Percentiles rank a stretch among this genome's conserved stretches.
Conservation (phyloP, 1,140 invertebrate genomes). For the Chironomus tepperi region DNA sequence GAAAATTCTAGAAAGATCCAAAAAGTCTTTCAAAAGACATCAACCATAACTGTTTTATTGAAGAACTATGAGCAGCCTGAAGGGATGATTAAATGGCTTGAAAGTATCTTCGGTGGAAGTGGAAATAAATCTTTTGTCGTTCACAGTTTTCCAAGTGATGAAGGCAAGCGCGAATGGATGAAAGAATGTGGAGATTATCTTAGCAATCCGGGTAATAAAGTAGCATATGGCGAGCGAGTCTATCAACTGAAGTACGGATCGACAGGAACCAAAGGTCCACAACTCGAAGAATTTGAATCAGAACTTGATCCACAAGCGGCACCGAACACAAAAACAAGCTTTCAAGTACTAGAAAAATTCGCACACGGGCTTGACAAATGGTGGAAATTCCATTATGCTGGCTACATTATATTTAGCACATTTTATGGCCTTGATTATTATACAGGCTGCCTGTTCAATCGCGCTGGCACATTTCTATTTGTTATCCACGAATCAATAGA, state of each 20-base stretch:
- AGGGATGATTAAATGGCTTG: background rate
- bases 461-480: background rate
- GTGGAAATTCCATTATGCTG: background rate
- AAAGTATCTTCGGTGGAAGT: background rate
- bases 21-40: background rate
- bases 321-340: background rate
- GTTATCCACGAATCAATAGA: background rate
- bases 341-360: background rate
- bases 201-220: background rate
- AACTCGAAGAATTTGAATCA: background rate
- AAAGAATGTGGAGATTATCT: background rate
- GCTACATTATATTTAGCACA: background rate
- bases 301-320: background rate
- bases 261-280: background rate
- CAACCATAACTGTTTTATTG: background rate
- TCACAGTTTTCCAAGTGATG: background rate
- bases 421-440: background rate
- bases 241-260: background rate
- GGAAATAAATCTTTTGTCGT: background rate
- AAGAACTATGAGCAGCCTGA: constrained; percentile 7
- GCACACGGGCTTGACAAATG: background rate
- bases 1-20: background rate
- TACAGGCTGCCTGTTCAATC: background rate
- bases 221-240: background rate
- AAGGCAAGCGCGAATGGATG: background rate